Conservation (phyloP, 2,113 vertebrate genomes). For the Engystomops pustulosus region DNA sequence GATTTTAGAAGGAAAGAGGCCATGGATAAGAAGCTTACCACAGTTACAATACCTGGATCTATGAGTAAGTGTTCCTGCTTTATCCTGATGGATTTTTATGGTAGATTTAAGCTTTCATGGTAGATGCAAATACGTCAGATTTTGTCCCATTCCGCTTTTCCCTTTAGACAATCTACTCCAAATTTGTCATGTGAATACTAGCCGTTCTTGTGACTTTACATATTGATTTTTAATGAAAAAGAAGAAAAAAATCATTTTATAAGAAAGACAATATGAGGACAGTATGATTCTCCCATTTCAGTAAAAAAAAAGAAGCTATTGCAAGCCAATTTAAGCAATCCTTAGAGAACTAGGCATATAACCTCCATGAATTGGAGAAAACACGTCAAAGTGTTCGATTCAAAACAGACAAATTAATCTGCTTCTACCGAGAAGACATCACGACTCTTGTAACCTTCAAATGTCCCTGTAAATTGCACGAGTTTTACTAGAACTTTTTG, state of each 20-base stretch:
- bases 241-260: not conserved
- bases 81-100: too few species aligned
- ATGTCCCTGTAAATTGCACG: not conserved
- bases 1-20: too few species aligned
- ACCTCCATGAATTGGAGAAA: not conserved
- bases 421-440: not conserved
- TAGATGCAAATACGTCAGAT: too few species aligned
- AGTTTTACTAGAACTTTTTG: constrained; percentile 13
- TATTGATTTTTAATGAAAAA: not conserved
- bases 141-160: too few species aligned
- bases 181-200: too few species aligned
- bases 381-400: constrained; percentile 19
- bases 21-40: too few species aligned
- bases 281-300: not conserved
- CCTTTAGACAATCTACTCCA: too few species aligned
- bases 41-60: too few species aligned
- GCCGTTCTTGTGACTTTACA: too few species aligned
- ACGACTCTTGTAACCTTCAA: constrained; percentile 8
- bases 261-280: not conserved
- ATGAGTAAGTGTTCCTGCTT: too few species aligned
- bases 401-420: constrained; percentile 24
- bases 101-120: too few species aligned
- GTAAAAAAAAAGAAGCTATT: not conserved
- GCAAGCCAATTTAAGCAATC: not conserved
- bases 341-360: not conserved